Evolutionary conservation across 2,888 invertebrate species (phyloP).

Genomic region (Polyploca ridens): DNA sequence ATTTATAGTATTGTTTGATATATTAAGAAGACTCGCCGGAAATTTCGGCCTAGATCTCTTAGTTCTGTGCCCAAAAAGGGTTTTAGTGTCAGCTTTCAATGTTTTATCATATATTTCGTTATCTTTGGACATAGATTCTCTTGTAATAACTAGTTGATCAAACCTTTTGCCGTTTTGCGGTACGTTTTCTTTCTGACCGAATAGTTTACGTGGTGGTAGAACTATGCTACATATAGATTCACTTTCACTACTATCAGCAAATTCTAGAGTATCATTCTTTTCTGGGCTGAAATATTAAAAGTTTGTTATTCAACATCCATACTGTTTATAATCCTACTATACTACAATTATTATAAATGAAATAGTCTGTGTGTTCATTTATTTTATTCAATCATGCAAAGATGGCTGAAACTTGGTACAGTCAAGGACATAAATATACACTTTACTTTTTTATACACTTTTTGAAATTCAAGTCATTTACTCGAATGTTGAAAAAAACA

Average conservation of each 20-base stretch:
- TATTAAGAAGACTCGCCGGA: slow-evolving; percentile 59
- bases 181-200: slow-evolving; percentile 61
- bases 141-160: slow-evolving; percentile 46
- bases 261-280: slow-evolving; percentile 55
- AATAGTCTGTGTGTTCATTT: too few relatives aligned
- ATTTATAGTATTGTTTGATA: slow-evolving; percentile 54
- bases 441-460: too few relatives aligned
- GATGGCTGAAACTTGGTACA: too few relatives aligned
- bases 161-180: slow-evolving; percentile 47
- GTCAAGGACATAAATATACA: too few relatives aligned
- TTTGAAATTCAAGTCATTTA: too few relatives aligned
- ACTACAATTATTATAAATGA: too few relatives aligned
- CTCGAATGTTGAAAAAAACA: too few relatives aligned
- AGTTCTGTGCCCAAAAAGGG: slow-evolving; percentile 53
- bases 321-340: too few relatives aligned
- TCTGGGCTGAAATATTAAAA: slow-evolving; percentile 59
- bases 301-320: slow-evolving; percentile 6
- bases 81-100: slow-evolving; percentile 51
- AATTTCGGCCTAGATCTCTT: slow-evolving; percentile 58
- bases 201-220: slow-evolving; percentile 66
- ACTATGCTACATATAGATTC: slow-evolving; percentile 75
- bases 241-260: slow-evolving; percentile 72
- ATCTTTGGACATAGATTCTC: slow-evolving; percentile 56
- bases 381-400: too few relatives aligned
- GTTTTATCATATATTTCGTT: slow-evolving; percentile 55